Percentiles rank a stretch among this genome's conserved stretches.
phyloP scores from a whole-genome alignment of 2,797 vertebrate genomes.

The Paedocypris micromegethes region DNA sequence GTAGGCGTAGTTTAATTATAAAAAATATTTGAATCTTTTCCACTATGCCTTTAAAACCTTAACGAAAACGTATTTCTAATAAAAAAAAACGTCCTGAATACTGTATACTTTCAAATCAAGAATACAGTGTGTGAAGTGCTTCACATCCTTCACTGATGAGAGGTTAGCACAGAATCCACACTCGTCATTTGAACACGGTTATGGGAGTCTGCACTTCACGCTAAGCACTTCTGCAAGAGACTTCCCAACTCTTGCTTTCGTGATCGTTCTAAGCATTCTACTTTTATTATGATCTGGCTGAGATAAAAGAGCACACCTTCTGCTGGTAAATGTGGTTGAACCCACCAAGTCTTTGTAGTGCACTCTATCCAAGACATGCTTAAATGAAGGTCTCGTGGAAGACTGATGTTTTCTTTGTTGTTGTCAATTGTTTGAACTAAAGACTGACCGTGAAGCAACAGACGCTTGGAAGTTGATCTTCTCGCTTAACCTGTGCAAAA shows the following conservation, averaged over 20 bases:
- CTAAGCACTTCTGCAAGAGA: conserved; percentile 14
- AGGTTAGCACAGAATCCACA: conserved; percentile 19
- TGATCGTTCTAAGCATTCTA: conserved; percentile 28
- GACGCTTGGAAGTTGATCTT: conserved; percentile 5
- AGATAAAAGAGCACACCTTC: conserved; percentile 17
- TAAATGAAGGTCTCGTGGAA: conserved; percentile 32
- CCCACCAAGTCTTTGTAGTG: conserved; percentile 3
- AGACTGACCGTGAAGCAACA: conserved; percentile 7
- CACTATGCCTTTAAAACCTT: no score
- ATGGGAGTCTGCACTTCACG: conserved; percentile 22
- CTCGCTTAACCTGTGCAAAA: conserved; percentile 16
- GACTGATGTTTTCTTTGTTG: conserved; percentile 18
- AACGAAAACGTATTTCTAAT: no score
- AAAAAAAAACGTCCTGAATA: no score
- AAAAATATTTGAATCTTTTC: no score
- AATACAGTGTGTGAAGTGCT: conserved; percentile 29
- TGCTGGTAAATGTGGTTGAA: conserved; percentile 15
- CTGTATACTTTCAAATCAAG: conserved; percentile 15
- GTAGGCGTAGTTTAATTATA: no score
- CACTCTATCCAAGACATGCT: conserved; percentile 3
- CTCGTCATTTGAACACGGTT: conserved; percentile 19
- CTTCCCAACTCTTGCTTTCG: conserved; percentile 6
- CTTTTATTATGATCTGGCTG: conserved; percentile 19
- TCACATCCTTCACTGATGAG: conserved; percentile 21
- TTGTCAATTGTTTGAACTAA: conserved; percentile 23